These are phyloP conservation scores for Acanthococcus lagerstroemiae DNA, from an alignment of 2,888 invertebrate species.

Conservation along the genomic window DNA sequence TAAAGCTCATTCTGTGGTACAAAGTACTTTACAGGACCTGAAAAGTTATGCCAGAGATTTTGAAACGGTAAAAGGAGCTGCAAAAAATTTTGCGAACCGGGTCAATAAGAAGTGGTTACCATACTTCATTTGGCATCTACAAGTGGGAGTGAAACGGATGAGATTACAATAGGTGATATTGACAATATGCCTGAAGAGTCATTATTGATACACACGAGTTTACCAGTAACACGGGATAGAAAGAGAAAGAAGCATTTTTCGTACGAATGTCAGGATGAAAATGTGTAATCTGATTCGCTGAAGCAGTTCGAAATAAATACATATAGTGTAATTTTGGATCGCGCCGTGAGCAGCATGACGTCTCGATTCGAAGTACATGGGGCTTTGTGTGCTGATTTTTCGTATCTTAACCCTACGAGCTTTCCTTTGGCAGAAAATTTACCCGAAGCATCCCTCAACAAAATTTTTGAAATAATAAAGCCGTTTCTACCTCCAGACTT, in stretches of 20 bases:
- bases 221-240: neutral
- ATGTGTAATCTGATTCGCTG: neutral
- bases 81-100: no score
- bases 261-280: no score
- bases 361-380: no score
- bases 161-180: neutral
- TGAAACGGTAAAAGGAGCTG: no score
- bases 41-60: no score
- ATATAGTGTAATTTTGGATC: no score
- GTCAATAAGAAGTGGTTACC: neutral
- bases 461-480: neutral
- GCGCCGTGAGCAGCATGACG: no score
- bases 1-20: no score
- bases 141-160: no score
- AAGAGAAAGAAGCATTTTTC: neutral
- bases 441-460: neutral
- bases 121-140: neutral
- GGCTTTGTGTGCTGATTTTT: neutral
- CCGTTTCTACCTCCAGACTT: neutral
- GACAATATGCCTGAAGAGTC: neutral
- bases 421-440: slow-evolving; percentile 1
- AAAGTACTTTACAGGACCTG: no score
- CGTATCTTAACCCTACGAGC: neutral
- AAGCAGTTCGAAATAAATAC: neutral
- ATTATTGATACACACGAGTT: no score